A percentile compares a stretch with the other conserved stretches of the same genome.
Conservation (phyloP, 1,140 invertebrate genomes). For the Acromyrmex echinatior region DNA sequence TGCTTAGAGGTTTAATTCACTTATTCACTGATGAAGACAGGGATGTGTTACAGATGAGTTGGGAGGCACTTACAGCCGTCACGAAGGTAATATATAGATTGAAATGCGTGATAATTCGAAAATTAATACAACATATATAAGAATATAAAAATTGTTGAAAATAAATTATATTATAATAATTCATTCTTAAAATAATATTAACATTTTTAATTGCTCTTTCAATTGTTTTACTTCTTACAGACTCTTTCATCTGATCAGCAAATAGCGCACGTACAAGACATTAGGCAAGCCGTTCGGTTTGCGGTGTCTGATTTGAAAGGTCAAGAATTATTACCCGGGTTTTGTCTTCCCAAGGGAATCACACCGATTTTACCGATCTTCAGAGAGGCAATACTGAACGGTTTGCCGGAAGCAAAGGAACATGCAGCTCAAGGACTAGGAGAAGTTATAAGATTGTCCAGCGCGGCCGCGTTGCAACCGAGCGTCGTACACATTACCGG, state of each 20-base stretch:
- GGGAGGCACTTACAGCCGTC: conserved; percentile 96
- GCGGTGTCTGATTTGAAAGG: conserved; percentile 95
- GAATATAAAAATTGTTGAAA: neutral
- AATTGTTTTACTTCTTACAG: conserved; percentile 80
- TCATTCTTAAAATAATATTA: neutral
- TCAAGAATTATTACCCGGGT: conserved; percentile 94
- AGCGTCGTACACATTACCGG: conserved; percentile 99
- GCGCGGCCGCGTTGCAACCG: conserved; percentile 94
- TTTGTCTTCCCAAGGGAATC: conserved; percentile 98
- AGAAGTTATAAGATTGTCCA: conserved; percentile 96
- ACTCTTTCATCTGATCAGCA: conserved; percentile 93
- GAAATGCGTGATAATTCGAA: neutral
- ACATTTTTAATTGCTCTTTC: neutral
- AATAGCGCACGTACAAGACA: conserved; percentile 94
- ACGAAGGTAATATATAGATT: conserved; percentile 89
- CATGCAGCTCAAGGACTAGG: conserved; percentile 97
- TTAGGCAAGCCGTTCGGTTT: conserved; percentile 96
- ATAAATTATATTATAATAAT: neutral
- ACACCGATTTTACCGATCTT: conserved; percentile 97
- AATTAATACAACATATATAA: neutral
- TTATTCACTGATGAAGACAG: conserved; percentile 94
- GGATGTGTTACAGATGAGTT: conserved; percentile 93
- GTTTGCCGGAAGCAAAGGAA: conserved; percentile 97
- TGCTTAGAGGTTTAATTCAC: conserved; percentile 95
- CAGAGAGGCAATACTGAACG: conserved; percentile 98